Evolutionary conservation across 2,113 vertebrate species (phyloP), one percentile per base, ranked within the genome.

Genomic region (Hippocampus comes): DNA sequence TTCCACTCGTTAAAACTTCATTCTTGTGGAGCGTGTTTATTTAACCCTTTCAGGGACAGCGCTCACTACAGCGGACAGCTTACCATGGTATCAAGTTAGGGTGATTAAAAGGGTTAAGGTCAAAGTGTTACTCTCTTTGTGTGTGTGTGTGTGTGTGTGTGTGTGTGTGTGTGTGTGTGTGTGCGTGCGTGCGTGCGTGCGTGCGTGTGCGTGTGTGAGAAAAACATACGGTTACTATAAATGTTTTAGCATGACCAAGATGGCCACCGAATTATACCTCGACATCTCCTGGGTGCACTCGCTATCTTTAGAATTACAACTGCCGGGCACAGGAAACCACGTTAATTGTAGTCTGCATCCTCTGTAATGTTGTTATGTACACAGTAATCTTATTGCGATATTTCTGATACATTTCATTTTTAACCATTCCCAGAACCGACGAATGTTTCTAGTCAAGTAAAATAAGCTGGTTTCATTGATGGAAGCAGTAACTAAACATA

Each of bases 1-100:
- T 72, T 70, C 72, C 79, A 79, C 87, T 89, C 81, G 83, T 89
- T 83, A 87, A 68, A 66, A 75, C 7, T 20, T 59, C 70, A 76
- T 72, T 77, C 76, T 71, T 80, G 73, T 73, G 55, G 75, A 2
- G 73, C 56, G 76, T 76, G 73, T 88, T 87, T 85, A 79, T 81
- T 82, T 34, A 34, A 34, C 34, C 34, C 34, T 34, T 34, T 34
- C 34, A 34, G 34, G 34, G 34, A 34, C 34, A 34, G 34, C 5
- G 34, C 1, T 34, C 5, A 34, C 34, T 34, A 34, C 34, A 34
- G 34, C 34, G 34, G 34, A 34, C 34, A 34, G 34, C 34, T 34
- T 34, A 34, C 34, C 34, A 34, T 34, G 34, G 34, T 34, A 34
- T 34, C 34, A 34, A 34, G 34, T 34, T 34, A 34, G 34, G 34